Conservation (phyloP, 2,113 vertebrate genomes). For the Pseudonaja textilis region DNA sequence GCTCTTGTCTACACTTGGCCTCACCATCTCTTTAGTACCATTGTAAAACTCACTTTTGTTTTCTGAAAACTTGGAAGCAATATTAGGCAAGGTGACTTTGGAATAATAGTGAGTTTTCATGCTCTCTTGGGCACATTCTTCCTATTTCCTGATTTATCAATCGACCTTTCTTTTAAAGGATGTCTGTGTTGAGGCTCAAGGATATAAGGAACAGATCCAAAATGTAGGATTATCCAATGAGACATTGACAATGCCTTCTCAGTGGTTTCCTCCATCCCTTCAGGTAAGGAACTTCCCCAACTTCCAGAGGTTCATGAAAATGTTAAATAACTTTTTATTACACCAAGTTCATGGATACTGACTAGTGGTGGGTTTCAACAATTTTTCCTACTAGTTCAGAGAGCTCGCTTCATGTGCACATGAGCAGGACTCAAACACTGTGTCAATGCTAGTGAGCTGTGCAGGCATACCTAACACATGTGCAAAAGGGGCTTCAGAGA, state of each 20-base stretch:
- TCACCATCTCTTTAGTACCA: neutral
- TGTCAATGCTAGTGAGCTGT: too few relatives aligned
- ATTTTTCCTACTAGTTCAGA: too few relatives aligned
- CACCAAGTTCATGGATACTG: neutral
- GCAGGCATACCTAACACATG: too few relatives aligned
- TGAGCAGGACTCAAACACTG: too few relatives aligned
- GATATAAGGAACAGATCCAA: neutral
- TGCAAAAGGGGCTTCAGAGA: too few relatives aligned
- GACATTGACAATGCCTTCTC: neutral
- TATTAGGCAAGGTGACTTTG: neutral
- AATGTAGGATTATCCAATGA: neutral
- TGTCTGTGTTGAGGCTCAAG: neutral
- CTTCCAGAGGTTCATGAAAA: neutral
- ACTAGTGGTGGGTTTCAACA: neutral
- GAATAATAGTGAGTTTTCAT: neutral
- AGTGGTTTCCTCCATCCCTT: neutral
- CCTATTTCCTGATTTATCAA: neutral
- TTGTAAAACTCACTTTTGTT: neutral
- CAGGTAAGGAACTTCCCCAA: neutral
- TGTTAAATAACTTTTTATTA: neutral
- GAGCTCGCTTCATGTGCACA: too few relatives aligned
- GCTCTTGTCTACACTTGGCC: too few relatives aligned
- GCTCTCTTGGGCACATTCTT: neutral
- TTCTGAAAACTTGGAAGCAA: neutral
- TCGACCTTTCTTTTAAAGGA: neutral